Conservation (phyloP, 1,140 invertebrate genomes). For the Drosophila varians region DNA sequence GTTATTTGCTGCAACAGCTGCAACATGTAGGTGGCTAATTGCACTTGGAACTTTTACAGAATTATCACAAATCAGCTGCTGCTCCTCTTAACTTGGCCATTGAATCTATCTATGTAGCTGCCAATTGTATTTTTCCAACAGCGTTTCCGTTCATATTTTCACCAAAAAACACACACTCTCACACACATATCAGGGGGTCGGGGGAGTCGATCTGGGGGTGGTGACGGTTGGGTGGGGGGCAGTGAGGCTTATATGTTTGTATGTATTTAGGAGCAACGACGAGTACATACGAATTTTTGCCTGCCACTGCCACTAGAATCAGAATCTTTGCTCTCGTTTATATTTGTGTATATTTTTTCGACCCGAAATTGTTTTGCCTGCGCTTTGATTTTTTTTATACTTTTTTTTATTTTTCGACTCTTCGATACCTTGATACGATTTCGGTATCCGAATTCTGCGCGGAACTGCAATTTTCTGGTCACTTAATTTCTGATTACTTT, state of each 20-base stretch:
- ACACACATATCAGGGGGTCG: slow-evolving; percentile 10
- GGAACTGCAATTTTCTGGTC: slow-evolving; percentile 32
- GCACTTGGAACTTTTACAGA: slow-evolving; percentile 34
- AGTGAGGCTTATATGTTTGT: slow-evolving; percentile 38
- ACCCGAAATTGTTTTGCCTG: slow-evolving; percentile 52
- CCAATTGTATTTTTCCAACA: slow-evolving; percentile 30
- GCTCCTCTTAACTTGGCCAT: slow-evolving; percentile 33
- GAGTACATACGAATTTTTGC: slow-evolving; percentile 76
- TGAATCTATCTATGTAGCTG: slow-evolving; percentile 8
- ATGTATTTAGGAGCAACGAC: slow-evolving; percentile 72
- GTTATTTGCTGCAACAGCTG: slow-evolving; percentile 38
- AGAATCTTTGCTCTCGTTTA: slow-evolving; percentile 37
- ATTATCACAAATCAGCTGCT: slow-evolving; percentile 50
- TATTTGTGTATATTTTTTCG: slow-evolving; percentile 51
- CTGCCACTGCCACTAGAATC: slow-evolving; percentile 61
- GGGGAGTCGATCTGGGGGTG: slow-evolving; percentile 12
- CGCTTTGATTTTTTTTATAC: slow-evolving; percentile 28
- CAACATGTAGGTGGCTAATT: slow-evolving; percentile 39
- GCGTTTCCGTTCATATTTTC: slow-evolving; percentile 52
- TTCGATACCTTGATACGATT: neutral
- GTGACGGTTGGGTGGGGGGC: slow-evolving; percentile 11
- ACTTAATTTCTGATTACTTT: slow-evolving; percentile 9
- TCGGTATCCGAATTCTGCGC: slow-evolving; percentile 3
- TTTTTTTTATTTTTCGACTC: slow-evolving; percentile 3
- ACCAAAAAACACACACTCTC: slow-evolving; percentile 27